Conservation (phyloP, 2,888 invertebrate genomes). For the Scelioninae gen. 1 region DNA sequence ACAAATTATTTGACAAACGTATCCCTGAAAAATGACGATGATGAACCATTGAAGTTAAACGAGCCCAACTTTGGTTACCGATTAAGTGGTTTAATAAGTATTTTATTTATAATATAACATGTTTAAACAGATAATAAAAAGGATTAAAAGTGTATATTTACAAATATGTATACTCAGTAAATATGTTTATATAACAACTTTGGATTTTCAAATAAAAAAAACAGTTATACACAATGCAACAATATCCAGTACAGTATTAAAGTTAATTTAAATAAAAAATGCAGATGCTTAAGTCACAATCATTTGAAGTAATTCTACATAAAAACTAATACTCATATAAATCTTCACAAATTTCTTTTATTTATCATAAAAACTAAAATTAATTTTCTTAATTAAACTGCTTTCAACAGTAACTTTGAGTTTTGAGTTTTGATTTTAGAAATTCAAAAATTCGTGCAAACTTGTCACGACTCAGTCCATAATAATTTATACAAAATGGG, state of each 20-base stretch:
- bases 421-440: neutral
- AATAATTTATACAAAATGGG: neutral
- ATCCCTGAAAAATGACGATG: constrained; percentile 69
- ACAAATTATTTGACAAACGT: constrained; percentile 56
- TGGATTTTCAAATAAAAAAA: neutral
- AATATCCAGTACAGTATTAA: neutral
- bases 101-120: neutral
- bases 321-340: too few relatives aligned
- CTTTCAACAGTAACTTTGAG: too few relatives aligned
- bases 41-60: constrained; percentile 66
- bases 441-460: constrained; percentile 13
- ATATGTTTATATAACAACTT: neutral
- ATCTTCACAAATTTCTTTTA: too few relatives aligned
- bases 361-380: too few relatives aligned
- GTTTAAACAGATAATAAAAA: neutral
- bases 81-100: neutral
- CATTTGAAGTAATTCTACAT: too few relatives aligned
- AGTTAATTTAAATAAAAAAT: neutral
- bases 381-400: too few relatives aligned
- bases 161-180: neutral
- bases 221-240: neutral
- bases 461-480: constrained; percentile 8
- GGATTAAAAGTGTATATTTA: neutral
- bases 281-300: neutral
- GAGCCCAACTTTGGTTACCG: constrained; percentile 66